Percentiles rank a stretch among this genome's conserved stretches.
phyloP scores from a whole-genome alignment of 2,888 invertebrate species.

The Balanococcus diminutus region DNA sequence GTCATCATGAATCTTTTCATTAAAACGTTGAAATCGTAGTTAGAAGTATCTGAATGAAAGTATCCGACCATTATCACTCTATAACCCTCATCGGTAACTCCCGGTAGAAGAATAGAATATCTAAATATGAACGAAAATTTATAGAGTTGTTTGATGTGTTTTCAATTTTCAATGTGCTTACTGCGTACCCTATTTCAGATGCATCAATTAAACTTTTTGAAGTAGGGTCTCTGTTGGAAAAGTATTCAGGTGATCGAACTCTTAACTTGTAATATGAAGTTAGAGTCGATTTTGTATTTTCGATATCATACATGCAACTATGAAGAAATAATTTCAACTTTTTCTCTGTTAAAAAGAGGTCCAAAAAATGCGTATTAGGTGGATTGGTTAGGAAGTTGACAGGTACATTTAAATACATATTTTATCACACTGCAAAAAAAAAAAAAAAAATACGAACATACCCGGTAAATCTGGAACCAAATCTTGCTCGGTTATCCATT shows the following conservation, averaged over 20 bases:
- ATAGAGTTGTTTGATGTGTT: neutral
- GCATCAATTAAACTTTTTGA: neutral
- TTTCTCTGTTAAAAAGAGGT: slow-evolving; percentile 24
- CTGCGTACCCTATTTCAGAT: slow-evolving; percentile 25
- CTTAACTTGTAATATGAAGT: slow-evolving; percentile 45
- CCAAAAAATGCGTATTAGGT: neutral
- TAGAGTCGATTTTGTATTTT: slow-evolving; percentile 29
- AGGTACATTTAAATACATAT: neutral
- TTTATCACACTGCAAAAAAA: neutral
- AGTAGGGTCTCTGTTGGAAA: slow-evolving; percentile 46
- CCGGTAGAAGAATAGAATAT: slow-evolving; percentile 46
- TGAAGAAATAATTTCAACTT: slow-evolving; percentile 41
- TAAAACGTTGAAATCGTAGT: neutral
- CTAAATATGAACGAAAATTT: neutral
- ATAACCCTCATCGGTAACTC: slow-evolving; percentile 50
- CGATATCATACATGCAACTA: slow-evolving; percentile 42
- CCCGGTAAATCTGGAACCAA: slow-evolving; percentile 16
- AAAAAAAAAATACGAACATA: neutral
- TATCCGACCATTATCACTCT: slow-evolving; percentile 45
- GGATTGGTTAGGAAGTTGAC: neutral
- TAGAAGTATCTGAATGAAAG: slow-evolving; percentile 22
- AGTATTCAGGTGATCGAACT: slow-evolving; percentile 47
- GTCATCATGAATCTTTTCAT: slow-evolving; percentile 54
- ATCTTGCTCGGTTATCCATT: neutral
- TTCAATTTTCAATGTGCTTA: neutral